Percentiles rank a stretch among this genome's conserved stretches.
Conservation (phyloP, 2,113 vertebrate species). For the Brachypodius melanocephalos region DNA sequence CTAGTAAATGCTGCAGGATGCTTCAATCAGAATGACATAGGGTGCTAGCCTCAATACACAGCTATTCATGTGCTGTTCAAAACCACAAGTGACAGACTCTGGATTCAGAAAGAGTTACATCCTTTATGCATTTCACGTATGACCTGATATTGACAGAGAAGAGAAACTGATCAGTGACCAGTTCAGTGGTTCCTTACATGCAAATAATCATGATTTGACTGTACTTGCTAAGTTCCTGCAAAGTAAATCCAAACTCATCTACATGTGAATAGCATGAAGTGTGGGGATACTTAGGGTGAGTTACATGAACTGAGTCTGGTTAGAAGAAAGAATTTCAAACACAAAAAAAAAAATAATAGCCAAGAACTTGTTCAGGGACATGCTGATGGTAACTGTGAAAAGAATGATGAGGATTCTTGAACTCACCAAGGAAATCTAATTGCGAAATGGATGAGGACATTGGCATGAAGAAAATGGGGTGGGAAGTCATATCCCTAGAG, state of each 20-base stretch:
- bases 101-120: not conserved
- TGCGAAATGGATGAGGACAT: slow-evolving; percentile 36
- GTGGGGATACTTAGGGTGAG: not conserved
- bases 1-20: not conserved
- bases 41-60: not conserved
- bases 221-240: not conserved
- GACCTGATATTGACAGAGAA: not conserved
- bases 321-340: not conserved
- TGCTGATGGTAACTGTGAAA: not conserved
- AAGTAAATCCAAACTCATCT: not conserved
- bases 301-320: not conserved
- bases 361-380: not conserved
- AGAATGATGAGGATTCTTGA: slow-evolving; percentile 24
- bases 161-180: not conserved
- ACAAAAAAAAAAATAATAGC: not conserved
- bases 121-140: not conserved
- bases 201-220: not conserved
- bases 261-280: not conserved
- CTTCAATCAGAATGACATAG: not conserved
- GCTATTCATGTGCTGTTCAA: not conserved
- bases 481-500: slow-evolving; percentile 3
- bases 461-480: slow-evolving; percentile 40
- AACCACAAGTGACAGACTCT: not conserved
- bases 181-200: not conserved
- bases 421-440: slow-evolving; percentile 30